phyloP scores from a whole-genome alignment of 2,797 vertebrate species.

The Hydrophis major region DNA sequence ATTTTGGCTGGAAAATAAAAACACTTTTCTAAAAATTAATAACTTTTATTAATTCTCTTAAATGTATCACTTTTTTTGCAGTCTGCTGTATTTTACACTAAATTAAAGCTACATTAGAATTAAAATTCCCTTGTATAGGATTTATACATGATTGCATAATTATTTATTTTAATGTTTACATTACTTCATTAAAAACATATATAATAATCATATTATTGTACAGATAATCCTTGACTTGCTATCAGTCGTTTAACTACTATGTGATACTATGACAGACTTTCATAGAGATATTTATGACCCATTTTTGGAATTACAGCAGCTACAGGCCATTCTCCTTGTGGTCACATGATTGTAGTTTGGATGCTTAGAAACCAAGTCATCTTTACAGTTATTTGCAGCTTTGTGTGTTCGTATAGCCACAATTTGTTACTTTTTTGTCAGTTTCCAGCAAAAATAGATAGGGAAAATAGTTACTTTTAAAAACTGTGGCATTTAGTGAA shows the following conservation, averaged over 20 bases:
- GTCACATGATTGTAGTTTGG: neutral
- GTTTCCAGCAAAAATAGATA: neutral
- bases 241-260: neutral
- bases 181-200: neutral
- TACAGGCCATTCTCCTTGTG: neutral
- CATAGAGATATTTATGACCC: neutral
- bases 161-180: neutral
- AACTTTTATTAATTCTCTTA: neutral
- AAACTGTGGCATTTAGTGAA: neutral
- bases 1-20: constrained; percentile 18
- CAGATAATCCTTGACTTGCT: neutral
- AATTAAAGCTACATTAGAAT: neutral
- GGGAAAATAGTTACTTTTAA: neutral
- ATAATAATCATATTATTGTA: neutral
- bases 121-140: neutral
- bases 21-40: constrained; percentile 2
- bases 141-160: neutral
- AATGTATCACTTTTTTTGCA: neutral
- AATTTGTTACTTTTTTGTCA: neutral
- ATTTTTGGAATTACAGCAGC: neutral
- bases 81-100: neutral
- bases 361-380: neutral
- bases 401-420: neutral
- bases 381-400: neutral
- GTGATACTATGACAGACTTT: neutral